These are phyloP conservation scores for Thumatha senex DNA, from an alignment of 2,888 invertebrate species.

Conservation along the genomic window DNA sequence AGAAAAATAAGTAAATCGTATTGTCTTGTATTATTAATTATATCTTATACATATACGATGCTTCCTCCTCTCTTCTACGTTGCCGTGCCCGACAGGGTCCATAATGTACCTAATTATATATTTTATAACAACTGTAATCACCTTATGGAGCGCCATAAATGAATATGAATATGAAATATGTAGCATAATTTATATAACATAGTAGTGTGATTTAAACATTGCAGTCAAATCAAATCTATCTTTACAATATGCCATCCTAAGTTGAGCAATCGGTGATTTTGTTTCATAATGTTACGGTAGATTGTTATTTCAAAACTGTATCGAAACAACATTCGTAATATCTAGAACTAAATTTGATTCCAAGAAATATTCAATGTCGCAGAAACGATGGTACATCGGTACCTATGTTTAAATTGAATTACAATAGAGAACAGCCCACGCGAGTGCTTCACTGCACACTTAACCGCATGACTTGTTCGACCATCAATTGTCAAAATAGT, in stretches of 20 bases:
- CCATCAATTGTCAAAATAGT: slow-evolving; percentile 63
- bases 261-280: slow-evolving; percentile 41
- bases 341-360: slow-evolving; percentile 61
- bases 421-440: slow-evolving; percentile 70
- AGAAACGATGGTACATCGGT: slow-evolving; percentile 49
- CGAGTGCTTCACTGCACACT: slow-evolving; percentile 45
- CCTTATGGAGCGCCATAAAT: too few species aligned
- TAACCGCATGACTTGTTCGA: slow-evolving; percentile 42
- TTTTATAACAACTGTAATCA: too few species aligned
- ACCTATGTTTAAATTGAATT: slow-evolving; percentile 58
- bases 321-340: slow-evolving; percentile 57
- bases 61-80: too few species aligned
- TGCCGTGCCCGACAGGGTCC: too few species aligned
- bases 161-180: too few species aligned
- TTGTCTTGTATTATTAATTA: too few species aligned
- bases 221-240: slow-evolving; percentile 7
- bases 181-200: not conserved
- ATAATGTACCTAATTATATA: too few species aligned
- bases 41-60: too few species aligned
- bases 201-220: slow-evolving; percentile 1
- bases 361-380: slow-evolving; percentile 71
- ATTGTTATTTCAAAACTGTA: slow-evolving; percentile 66
- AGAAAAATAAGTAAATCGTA: too few species aligned
- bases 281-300: slow-evolving; percentile 53
- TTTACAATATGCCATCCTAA: slow-evolving; percentile 28